Conservation (phyloP, 2,888 invertebrate species). For the Octonoba sinensis region DNA sequence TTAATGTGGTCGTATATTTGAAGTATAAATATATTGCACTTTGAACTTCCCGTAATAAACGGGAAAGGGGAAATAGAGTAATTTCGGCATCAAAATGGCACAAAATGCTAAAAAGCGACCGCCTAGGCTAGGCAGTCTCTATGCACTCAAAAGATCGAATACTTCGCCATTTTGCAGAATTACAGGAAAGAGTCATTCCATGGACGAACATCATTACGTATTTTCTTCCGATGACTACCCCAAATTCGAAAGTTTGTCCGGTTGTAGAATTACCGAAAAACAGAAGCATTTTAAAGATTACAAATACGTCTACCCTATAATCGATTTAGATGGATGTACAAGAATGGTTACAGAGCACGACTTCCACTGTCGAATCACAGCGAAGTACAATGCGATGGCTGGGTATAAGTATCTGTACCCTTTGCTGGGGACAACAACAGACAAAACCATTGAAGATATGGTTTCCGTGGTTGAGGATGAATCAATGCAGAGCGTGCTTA, state of each 20-base stretch:
- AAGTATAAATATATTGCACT: too few relatives aligned
- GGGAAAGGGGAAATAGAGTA: too few relatives aligned
- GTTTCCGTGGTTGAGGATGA: conserved; percentile 43
- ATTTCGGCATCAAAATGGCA: too few relatives aligned
- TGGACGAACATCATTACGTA: conserved; percentile 76
- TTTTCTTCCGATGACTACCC: conserved; percentile 52
- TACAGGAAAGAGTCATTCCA: conserved; percentile 77
- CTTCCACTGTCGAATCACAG: conserved; percentile 61
- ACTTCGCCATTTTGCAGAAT: conserved; percentile 77
- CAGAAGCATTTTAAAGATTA: conserved; percentile 80
- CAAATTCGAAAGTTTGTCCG: conserved; percentile 38
- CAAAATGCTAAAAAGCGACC: background rate
- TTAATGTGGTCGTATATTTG: too few relatives aligned
- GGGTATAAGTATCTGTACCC: conserved; percentile 78
- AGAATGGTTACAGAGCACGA: conserved; percentile 63
- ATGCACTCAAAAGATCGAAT: conserved; percentile 54
- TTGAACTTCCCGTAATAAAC: too few relatives aligned
- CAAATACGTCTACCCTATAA: conserved; percentile 81
- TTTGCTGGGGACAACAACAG: conserved; percentile 80
- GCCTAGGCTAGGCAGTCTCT: conserved; percentile 60
- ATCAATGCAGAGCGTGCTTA: conserved; percentile 35
- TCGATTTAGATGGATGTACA: conserved; percentile 53
- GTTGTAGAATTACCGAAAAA: conserved; percentile 74
- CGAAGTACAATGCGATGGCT: conserved; percentile 70
- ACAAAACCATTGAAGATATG: conserved; percentile 69